Percentiles rank a stretch among this genome's conserved stretches.
phyloP scores from a whole-genome alignment of 2,888 invertebrate genomes.

The Nemotelus nigrinus region DNA sequence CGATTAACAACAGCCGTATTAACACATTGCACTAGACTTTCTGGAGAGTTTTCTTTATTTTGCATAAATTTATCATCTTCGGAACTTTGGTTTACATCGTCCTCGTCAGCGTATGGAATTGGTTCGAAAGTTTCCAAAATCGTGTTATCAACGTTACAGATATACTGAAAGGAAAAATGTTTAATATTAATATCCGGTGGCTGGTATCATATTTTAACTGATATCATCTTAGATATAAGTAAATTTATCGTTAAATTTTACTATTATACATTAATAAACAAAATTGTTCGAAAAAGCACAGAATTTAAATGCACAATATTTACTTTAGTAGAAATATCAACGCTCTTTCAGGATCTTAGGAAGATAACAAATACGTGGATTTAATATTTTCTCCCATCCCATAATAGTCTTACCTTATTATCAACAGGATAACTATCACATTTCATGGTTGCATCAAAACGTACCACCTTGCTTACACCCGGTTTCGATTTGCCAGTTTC shows the following conservation, averaged over 20 bases:
- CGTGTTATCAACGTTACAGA: slow-evolving; percentile 63
- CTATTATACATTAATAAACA: too few species aligned
- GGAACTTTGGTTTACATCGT: slow-evolving; percentile 53
- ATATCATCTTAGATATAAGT: neutral
- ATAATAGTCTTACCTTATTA: slow-evolving; percentile 58
- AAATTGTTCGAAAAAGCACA: too few species aligned
- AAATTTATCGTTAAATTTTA: too few species aligned
- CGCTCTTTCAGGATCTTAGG: too few species aligned
- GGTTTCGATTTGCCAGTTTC: slow-evolving; percentile 59
- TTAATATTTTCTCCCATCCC: too few species aligned
- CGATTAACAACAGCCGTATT: slow-evolving; percentile 53
- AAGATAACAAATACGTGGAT: too few species aligned
- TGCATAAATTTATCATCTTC: slow-evolving; percentile 37
- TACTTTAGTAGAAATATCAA: too few species aligned
- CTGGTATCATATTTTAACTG: neutral
- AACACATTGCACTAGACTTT: neutral
- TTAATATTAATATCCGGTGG: too few species aligned
- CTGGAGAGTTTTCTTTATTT: slow-evolving; percentile 51
- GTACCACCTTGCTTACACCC: slow-evolving; percentile 64
- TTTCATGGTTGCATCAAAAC: slow-evolving; percentile 64
- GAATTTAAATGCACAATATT: too few species aligned
- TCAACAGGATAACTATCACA: slow-evolving; percentile 61
- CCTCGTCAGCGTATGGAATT: slow-evolving; percentile 64
- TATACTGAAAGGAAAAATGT: slow-evolving; percentile 46
- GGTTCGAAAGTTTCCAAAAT: slow-evolving; percentile 64